Evolutionary conservation across 2,113 vertebrate species (phyloP).

Genomic region (Phyllopteryx taeniolatus): DNA sequence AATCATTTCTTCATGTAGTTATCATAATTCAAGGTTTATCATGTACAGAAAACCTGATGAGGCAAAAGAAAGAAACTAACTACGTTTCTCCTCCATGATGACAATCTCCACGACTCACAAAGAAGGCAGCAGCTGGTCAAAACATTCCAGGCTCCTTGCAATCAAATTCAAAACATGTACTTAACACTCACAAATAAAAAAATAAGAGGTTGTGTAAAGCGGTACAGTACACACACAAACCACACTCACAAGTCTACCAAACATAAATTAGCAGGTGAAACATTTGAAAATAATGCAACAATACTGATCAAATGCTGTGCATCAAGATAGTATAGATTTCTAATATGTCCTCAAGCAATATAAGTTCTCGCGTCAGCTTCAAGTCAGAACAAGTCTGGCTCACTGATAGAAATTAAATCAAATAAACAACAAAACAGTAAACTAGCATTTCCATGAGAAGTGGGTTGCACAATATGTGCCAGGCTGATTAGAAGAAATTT

Average conservation of each 20-base stretch:
- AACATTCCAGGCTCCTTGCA: constrained; percentile 20
- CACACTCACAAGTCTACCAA: constrained; percentile 36
- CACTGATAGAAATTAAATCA: constrained; percentile 16
- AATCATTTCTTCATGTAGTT: constrained; percentile 22
- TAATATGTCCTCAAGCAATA: constrained; percentile 18
- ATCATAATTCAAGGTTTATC: constrained; percentile 35
- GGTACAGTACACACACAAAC: constrained; percentile 29
- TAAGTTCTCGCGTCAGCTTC: constrained; percentile 20
- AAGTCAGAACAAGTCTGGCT: constrained; percentile 3
- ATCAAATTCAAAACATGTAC: constrained; percentile 22
- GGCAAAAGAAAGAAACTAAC: constrained; percentile 31
- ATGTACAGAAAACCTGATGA: constrained; percentile 33
- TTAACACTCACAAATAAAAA: constrained; percentile 21
- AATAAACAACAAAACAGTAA: constrained; percentile 35
- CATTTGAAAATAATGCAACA: constrained; percentile 33
- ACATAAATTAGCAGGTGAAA: constrained; percentile 39
- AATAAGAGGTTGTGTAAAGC: constrained; percentile 26
- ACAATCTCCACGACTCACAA: constrained; percentile 16
- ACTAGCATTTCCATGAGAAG: constrained; percentile 35
- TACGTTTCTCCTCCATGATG: constrained; percentile 12
- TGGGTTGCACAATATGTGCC: constrained; percentile 25
- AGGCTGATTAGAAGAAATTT: constrained; percentile 3
- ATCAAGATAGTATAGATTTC: constrained; percentile 34
- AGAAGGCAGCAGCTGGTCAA: constrained; percentile 27
- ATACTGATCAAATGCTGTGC: constrained; percentile 20